Base-by-base conservation (phyloP, 2,888 invertebrate species). In the Stramonita haemastoma region DNA sequence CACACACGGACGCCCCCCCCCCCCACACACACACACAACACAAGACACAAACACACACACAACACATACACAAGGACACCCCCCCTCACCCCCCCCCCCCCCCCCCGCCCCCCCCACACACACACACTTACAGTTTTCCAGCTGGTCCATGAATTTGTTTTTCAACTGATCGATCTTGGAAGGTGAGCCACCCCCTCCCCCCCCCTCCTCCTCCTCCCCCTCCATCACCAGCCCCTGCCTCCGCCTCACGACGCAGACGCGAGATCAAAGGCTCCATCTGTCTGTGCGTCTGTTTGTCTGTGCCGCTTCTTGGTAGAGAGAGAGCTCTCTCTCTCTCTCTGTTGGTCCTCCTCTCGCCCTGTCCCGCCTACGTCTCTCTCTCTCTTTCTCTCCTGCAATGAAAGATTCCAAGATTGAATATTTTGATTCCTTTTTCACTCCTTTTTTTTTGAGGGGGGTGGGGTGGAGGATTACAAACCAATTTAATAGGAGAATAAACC, bases 101-200 rank as follows among this genome's bases (percentile, higher is more conserved):
- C 46, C 46, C 46, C 46, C 15, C 22, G 13, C 60, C 1, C 15
- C 4, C 22, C 60, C 4, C 13, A 46, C 29, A n/a, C 26, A n/a
- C 15, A 29, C 22, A 66, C 29, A 66, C 86, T 93, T 92, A 94
- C 94, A 91, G 89, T 93, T 93, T 60, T 93, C 90, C 70, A 94
- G 91, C 87, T 94, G 92, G 83, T 92, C 93, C 92, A 93, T 92
- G 13, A 94, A 90, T 89, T 93, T 91, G 77, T 93, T 93, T 88
- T 92, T 92, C 17, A 93, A 84, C 89, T 94, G 93, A 86, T 93
- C 91, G 32, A 94, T 88, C 34, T 87, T 90, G n/a, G 85, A 87
- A 36, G 90, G 15, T 86, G 22, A n/a, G 13, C 87, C 90, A 13
- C 90, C 89, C 46, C 84, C 85, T 32, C n/a, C 36, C 8, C 87